Percentiles rank a stretch among this genome's conserved stretches.
These are phyloP conservation scores for Cervus canadensis DNA, from an alignment of 2,113 vertebrate genomes.

Conservation along the genomic window DNA sequence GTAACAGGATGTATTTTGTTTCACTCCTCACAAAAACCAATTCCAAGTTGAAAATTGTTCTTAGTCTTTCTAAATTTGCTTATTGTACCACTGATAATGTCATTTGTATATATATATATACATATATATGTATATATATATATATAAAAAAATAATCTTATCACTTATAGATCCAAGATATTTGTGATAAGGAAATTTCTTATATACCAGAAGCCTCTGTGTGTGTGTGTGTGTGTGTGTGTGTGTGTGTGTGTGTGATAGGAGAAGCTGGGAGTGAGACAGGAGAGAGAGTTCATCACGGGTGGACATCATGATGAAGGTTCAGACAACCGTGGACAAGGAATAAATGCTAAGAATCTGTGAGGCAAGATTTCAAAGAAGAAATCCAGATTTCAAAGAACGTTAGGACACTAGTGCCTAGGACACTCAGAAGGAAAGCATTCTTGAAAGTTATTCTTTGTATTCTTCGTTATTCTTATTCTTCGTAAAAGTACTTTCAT, in stretches of 20 bases:
- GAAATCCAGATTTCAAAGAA: not conserved
- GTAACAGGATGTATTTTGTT: not conserved
- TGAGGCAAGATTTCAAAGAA: not conserved
- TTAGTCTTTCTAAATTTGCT: not conserved
- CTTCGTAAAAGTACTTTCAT: not conserved
- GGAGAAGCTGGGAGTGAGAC: not conserved
- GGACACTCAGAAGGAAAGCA: not conserved
- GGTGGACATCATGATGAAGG: not conserved
- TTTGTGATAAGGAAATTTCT: not conserved
- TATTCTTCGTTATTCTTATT: not conserved
- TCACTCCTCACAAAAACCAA: not conserved
- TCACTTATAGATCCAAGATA: not conserved
- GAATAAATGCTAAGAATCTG: not conserved
- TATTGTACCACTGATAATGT: not conserved
- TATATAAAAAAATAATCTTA: not conserved
- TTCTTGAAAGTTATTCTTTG: not conserved
- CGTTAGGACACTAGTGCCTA: not conserved
- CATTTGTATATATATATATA: not conserved
- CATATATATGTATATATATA: rapidly evolving
- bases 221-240: too few relatives aligned
- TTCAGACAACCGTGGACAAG: not conserved
- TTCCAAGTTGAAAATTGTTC: not conserved
- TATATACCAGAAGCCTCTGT: not conserved
- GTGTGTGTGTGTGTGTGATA: not conserved
- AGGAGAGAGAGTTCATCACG: not conserved